These are phyloP conservation scores for Neodiprion fabricii DNA, from an alignment of 1,140 invertebrate genomes.

Conservation along the genomic window DNA sequence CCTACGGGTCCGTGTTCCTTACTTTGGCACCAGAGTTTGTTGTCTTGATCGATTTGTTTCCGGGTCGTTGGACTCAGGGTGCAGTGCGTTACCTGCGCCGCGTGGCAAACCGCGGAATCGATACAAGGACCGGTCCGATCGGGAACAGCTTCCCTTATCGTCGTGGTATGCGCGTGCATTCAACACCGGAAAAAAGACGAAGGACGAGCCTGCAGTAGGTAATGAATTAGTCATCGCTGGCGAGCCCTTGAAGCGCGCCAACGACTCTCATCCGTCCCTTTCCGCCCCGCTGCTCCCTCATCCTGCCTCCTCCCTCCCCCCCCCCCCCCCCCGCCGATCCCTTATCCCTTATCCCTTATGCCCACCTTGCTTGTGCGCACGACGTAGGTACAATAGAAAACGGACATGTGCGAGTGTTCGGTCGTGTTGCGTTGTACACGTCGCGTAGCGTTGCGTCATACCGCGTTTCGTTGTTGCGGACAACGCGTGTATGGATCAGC, in stretches of 20 bases:
- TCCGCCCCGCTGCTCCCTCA: background rate
- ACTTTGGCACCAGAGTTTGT: too few relatives aligned
- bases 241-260: background rate
- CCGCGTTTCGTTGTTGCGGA: background rate
- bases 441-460: background rate
- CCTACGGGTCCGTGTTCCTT: too few relatives aligned
- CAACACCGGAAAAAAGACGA: background rate
- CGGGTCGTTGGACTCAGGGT: too few relatives aligned
- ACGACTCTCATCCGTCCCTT: constrained; percentile 1
- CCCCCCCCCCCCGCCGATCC: background rate
- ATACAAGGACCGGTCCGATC: too few relatives aligned
- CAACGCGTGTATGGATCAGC: background rate
- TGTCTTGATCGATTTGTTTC: too few relatives aligned
- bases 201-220: background rate
- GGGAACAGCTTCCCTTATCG: background rate
- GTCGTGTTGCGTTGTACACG: background rate
- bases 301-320: background rate
- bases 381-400: too few relatives aligned
- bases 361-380: too few relatives aligned
- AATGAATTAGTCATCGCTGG: background rate
- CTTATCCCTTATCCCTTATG: background rate
- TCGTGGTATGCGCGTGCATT: background rate
- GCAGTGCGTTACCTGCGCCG: too few relatives aligned
- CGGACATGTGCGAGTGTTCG: background rate
- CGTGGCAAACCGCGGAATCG: too few relatives aligned